Percentiles rank a stretch among this genome's conserved stretches.
These are phyloP conservation scores for Nomada fabriciana DNA, from an alignment of 2,888 invertebrate species.

Conservation along the genomic window DNA sequence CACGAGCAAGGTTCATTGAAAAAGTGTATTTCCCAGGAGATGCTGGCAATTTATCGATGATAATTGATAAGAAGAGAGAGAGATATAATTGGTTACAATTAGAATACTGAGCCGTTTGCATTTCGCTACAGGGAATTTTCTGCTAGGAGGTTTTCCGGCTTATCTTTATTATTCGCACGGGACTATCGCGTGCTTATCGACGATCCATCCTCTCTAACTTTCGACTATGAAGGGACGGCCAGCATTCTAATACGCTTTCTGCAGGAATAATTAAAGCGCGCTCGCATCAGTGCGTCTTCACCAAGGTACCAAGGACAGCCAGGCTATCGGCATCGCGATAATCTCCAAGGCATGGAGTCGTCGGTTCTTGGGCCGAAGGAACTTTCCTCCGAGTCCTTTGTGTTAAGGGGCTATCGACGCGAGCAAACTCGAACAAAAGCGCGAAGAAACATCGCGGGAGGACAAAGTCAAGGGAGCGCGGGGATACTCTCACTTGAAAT, in stretches of 20 bases:
- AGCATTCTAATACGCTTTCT: constrained; percentile 17
- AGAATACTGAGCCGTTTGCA: constrained; percentile 11
- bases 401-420: constrained; percentile 31
- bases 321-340: constrained; percentile 39
- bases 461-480: background rate
- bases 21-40: too few species aligned
- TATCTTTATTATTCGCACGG: background rate
- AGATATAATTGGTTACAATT: background rate
- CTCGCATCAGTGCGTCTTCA: constrained; percentile 12
- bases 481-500: constrained; percentile 41
- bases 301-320: constrained; percentile 18
- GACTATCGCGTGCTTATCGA: constrained; percentile 59
- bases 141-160: background rate
- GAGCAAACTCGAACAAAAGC: constrained; percentile 29
- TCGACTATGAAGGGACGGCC: too few species aligned
- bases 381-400: constrained; percentile 34
- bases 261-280: constrained; percentile 61
- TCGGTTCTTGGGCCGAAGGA: constrained; percentile 11
- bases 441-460: constrained; percentile 30
- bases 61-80: constrained; percentile 15
- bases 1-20: background rate
- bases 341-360: constrained; percentile 46
- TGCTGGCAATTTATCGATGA: background rate
- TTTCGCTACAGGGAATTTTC: background rate
- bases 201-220: constrained; percentile 48